These are phyloP conservation scores for Melipona quadrifasciata DNA, from an alignment of 1,140 invertebrate genomes.

Conservation along the genomic window DNA sequence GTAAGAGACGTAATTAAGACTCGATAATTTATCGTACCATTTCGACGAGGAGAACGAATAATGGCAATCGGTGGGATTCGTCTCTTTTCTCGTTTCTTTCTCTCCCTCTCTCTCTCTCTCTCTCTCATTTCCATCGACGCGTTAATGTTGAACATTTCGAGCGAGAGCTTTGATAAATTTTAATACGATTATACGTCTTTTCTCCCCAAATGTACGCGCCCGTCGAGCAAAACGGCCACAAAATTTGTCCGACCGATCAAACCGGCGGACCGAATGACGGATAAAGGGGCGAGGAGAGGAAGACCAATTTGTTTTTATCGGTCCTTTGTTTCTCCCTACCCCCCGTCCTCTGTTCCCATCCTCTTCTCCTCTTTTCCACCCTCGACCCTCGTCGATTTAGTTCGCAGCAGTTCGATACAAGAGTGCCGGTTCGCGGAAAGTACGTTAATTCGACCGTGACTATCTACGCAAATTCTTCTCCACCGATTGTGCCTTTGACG, in stretches of 20 bases:
- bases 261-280: constrained; percentile 47
- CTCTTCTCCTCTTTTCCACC: neutral
- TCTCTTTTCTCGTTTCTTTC: neutral
- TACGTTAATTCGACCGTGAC: constrained; percentile 68
- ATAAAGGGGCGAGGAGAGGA: constrained; percentile 50
- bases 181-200: constrained; percentile 56
- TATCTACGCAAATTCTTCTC: constrained; percentile 62
- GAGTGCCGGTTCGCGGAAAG: constrained; percentile 33
- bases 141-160: constrained; percentile 14
- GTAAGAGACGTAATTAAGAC: constrained; percentile 25
- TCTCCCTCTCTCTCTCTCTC: neutral
- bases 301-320: constrained; percentile 71
- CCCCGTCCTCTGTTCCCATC: neutral
- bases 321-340: constrained; percentile 66
- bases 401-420: constrained; percentile 35
- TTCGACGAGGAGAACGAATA: neutral
- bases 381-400: constrained; percentile 28
- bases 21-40: constrained; percentile 27
- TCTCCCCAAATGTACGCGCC: constrained; percentile 4
- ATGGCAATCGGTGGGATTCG: neutral
- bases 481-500: constrained; percentile 45
- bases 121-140: neutral
- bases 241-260: constrained; percentile 65
- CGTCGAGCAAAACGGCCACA: constrained; percentile 54
- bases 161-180: constrained; percentile 51